Evolutionary conservation across 2,888 invertebrate genomes (phyloP).

Genomic region (Camptogramma bilineatum): DNA sequence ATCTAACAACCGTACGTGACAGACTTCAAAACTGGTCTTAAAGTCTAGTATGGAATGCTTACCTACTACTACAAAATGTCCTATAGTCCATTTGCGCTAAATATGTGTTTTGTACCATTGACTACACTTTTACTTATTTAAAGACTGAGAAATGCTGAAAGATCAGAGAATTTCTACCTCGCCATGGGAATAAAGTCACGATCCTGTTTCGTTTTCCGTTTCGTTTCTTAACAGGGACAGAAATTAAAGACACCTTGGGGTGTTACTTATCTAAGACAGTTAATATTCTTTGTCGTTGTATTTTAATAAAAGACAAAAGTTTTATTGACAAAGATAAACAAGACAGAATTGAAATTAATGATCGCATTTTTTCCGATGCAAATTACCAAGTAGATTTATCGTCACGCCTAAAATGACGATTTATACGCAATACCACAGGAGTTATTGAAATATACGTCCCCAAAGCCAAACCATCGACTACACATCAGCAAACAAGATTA

Average conservation of each 20-base stretch:
- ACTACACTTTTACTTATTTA: no score
- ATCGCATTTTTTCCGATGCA: constrained; percentile 44
- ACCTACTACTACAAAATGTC: no score
- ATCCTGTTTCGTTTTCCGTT: neutral
- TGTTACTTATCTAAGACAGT: neutral
- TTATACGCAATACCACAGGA: constrained; percentile 75
- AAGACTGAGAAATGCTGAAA: no score
- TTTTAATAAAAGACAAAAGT: constrained; percentile 37
- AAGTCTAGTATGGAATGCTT: no score
- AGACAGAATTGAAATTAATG: constrained; percentile 49
- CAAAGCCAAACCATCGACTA: constrained; percentile 67
- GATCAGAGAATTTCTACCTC: no score
- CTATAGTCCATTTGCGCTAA: no score
- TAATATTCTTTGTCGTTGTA: neutral
- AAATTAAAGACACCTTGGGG: neutral
- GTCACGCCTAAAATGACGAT: constrained; percentile 78
- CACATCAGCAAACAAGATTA: constrained; percentile 53
- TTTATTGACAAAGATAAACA: constrained; percentile 28
- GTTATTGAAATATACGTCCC: constrained; percentile 83
- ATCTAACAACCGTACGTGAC: no score
- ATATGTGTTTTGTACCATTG: no score
- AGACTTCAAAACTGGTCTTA: no score
- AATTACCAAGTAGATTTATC: constrained; percentile 75
- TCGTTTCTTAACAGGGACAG: neutral
- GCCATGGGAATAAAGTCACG: neutral